These are phyloP conservation scores for Struthio camelus DNA, from an alignment of 2,113 vertebrate genomes.

Conservation along the genomic window DNA sequence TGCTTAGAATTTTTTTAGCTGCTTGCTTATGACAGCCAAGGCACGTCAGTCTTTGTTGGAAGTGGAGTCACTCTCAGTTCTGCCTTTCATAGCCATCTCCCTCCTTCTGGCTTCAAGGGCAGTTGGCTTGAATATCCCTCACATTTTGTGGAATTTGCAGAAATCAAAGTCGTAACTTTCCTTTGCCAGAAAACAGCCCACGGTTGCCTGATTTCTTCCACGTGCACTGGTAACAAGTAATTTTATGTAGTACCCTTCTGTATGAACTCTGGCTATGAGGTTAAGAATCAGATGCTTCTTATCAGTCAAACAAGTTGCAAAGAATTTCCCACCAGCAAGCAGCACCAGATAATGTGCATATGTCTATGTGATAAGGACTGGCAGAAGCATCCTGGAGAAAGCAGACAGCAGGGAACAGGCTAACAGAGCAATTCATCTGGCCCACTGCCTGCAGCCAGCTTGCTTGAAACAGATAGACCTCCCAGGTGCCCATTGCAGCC, in stretches of 20 bases:
- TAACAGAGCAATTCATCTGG: not conserved
- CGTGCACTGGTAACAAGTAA: not conserved
- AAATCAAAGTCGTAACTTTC: not conserved
- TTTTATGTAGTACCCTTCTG: not conserved
- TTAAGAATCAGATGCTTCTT: not conserved
- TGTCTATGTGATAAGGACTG: not conserved
- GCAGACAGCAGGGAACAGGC: not conserved
- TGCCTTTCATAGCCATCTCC: not conserved
- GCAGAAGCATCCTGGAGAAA: not conserved
- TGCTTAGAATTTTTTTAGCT: not conserved
- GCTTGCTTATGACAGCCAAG: not conserved
- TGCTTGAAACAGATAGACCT: not conserved
- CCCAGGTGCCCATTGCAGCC: not conserved
- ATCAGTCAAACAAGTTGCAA: not conserved
- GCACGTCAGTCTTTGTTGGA: not conserved
- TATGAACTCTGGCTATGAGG: too few relatives aligned
- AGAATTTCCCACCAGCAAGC: not conserved
- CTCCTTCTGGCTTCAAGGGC: not conserved
- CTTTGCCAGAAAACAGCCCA: not conserved
- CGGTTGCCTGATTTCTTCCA: not conserved
- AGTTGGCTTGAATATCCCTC: not conserved
- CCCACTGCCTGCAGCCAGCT: not conserved
- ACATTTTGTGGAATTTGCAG: not conserved
- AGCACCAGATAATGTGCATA: not conserved
- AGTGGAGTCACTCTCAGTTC: not conserved